Evolutionary conservation across 2,888 invertebrate species (phyloP), one percentile per base, ranked within the genome.

Genomic region (Ephialtes manifestator): DNA sequence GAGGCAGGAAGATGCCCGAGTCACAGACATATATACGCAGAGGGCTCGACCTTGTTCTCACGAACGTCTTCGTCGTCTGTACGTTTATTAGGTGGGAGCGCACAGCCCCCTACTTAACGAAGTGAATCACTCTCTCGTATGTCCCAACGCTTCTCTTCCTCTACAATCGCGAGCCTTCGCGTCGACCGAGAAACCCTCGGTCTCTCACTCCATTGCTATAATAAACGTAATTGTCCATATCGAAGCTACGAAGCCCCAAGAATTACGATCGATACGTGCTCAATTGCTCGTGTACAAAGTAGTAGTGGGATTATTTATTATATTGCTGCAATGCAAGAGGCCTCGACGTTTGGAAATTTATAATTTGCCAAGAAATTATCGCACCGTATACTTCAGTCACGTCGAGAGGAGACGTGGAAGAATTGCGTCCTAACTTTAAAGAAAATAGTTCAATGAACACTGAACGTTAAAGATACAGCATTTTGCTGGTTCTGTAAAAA

Each of bases 11-110:
- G 85, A 86, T 55, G 60, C 31, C 51, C 82, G 53, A 80, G 79
- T 72, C 76, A 81, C 71, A 77, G 58, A 74, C 72, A 72, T 51
- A 55, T 75, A 77, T 18, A 7, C n/a, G 31, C 10, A 20, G 80
- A 84, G 81, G 58, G 67, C 60, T 70, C 84, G 86, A 86, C 87
- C 87, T 87, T 86, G 87, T 85, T 86, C 84, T 85, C 83, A 85
- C 86, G 86, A 39, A 76, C 65, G 83, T 86, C 81, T 86, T 81
- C 78, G 72, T 70, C 77, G 67, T 79, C 81, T 81, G 55, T 68
- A 68, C 55, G 51, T 79, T 78, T 85, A 84, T 79, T 80, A 80
- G 84, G 74, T 68, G 65, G 83, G 74, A 85, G 84, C 81, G 67
- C 68, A 48, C 83, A 77, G 67, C 75, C 83, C 76, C 79, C 81